Evolutionary conservation across 1,140 invertebrate genomes (phyloP).

Genomic region (Asobara japonica): DNA sequence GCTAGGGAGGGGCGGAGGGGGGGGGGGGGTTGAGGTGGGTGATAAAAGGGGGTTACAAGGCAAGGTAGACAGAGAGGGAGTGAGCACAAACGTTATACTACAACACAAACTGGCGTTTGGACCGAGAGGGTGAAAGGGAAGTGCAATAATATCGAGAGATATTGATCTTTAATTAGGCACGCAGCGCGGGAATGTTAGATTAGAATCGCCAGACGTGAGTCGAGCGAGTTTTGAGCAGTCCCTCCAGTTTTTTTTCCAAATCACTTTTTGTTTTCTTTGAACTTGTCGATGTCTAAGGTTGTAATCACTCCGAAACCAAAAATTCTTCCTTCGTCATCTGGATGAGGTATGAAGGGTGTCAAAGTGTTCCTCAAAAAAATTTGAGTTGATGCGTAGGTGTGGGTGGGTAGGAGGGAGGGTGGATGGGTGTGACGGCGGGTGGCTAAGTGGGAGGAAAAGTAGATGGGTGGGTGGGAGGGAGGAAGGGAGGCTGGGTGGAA

Average conservation of each 20-base stretch:
- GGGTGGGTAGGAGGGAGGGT: too few species aligned
- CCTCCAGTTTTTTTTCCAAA: conserved; percentile 18
- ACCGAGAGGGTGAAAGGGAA: conserved; percentile 24
- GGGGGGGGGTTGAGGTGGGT: conserved; percentile 27
- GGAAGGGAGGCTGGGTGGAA: too few species aligned
- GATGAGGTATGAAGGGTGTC: too few species aligned
- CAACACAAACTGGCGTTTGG: neutral
- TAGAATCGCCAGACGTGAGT: conserved; percentile 61
- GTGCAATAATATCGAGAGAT: conserved; percentile 67
- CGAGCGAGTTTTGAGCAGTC: conserved; percentile 30
- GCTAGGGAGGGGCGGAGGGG: too few species aligned
- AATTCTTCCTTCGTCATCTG: too few species aligned
- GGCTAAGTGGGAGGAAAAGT: too few species aligned
- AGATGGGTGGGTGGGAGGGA: too few species aligned
- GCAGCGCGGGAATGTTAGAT: conserved; percentile 64
- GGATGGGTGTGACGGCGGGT: too few species aligned
- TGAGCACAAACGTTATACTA: conserved; percentile 7
- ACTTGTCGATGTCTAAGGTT: too few species aligned
- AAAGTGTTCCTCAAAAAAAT: too few species aligned
- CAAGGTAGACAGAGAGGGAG: conserved; percentile 35
- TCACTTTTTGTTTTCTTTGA: conserved; percentile 9
- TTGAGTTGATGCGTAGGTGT: too few species aligned
- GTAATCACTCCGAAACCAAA: too few species aligned
- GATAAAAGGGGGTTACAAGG: conserved; percentile 15
- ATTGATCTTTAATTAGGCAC: conserved; percentile 69